Evolutionary conservation across 2,797 vertebrate genomes (phyloP).

Genomic region (Lagorchestes hirsutus): DNA sequence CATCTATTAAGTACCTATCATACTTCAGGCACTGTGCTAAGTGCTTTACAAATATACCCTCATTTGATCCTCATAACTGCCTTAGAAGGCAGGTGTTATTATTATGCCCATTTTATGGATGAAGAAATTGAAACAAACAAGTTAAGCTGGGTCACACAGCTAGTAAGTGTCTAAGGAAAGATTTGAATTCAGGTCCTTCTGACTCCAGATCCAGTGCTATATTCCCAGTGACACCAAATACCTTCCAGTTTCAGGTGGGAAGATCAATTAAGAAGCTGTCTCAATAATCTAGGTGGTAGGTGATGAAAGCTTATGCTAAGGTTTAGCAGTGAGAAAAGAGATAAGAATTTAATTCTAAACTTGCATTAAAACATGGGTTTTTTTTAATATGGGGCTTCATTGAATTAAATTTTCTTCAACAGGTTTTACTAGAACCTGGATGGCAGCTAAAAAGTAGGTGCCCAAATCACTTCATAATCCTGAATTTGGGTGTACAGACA

Average conservation of each 20-base stretch:
- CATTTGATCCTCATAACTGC: not conserved
- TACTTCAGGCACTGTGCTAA: not conserved
- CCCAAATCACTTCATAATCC: slow-evolving; percentile 15
- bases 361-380: not conserved
- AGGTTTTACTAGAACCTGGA: slow-evolving; percentile 19
- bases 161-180: not conserved
- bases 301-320: not conserved
- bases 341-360: not conserved
- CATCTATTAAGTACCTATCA: not conserved
- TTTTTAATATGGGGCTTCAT: slow-evolving; percentile 7
- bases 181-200: not conserved
- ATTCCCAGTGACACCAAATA: not conserved
- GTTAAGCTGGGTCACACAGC: not conserved
- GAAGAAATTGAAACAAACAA: not conserved
- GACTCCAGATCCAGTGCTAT: not conserved
- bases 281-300: not conserved
- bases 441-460: slow-evolving; percentile 34
- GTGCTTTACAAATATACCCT: not conserved
- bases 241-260: not conserved
- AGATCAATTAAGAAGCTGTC: not conserved
- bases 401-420: slow-evolving; percentile 37
- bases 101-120: not conserved
- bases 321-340: not conserved
- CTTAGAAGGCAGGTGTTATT: not conserved
- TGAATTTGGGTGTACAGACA: slow-evolving; percentile 43